Conservation (phyloP, 64 coral and sea anemone genomes). For the Catalaphyllia jardinei region DNA sequence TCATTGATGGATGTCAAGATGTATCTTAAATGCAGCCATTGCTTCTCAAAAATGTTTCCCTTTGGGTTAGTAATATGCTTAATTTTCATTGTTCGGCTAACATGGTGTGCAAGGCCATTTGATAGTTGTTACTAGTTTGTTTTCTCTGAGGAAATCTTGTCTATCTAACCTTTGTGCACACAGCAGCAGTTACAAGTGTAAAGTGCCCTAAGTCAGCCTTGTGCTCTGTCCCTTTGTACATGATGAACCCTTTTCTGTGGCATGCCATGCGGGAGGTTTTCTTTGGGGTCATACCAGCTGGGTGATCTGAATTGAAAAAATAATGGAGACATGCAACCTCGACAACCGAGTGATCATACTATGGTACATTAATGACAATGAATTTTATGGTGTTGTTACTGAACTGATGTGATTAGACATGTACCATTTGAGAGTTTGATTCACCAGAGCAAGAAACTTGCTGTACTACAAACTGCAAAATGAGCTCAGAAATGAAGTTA, state of each 20-base stretch:
- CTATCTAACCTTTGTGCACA: slow-evolving; percentile 47
- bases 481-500: too few species aligned
- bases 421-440: not conserved
- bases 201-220: slow-evolving; percentile 46
- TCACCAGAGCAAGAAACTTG: not conserved
- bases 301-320: slow-evolving; percentile 45
- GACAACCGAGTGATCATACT: not conserved
- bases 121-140: not conserved
- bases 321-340: slow-evolving; percentile 8
- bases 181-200: slow-evolving; percentile 43
- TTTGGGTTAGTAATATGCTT: not conserved
- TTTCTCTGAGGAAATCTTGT: slow-evolving; percentile 32
- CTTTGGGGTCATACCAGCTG: slow-evolving; percentile 27
- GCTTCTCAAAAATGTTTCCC: not conserved
- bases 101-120: slow-evolving; percentile 19
- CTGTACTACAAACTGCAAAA: not conserved
- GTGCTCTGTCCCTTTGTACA: slow-evolving; percentile 22
- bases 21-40: too few species aligned
- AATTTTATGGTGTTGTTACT: not conserved
- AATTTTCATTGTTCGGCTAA: too few species aligned
- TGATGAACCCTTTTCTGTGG: slow-evolving; percentile 53
- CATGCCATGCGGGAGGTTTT: slow-evolving; percentile 37
- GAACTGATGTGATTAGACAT: not conserved
- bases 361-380: not conserved
- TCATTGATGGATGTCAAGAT: too few species aligned